Evolutionary conservation across 2,113 vertebrate genomes (phyloP), one percentile per base, ranked within the genome.

Genomic region (Athene noctua): DNA sequence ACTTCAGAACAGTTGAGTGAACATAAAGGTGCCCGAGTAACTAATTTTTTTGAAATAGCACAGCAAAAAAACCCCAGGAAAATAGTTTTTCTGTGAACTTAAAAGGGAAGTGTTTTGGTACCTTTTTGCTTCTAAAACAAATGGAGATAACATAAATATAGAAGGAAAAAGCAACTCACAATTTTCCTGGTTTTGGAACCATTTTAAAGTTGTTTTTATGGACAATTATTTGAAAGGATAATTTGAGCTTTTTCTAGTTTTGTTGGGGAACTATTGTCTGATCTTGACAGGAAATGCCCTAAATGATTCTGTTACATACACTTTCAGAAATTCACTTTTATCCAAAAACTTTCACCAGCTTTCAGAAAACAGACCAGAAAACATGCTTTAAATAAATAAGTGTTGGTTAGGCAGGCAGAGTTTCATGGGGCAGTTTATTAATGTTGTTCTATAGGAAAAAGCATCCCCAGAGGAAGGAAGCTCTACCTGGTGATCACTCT

Each of bases 1-100:
- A 40, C 36, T 26, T 6, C 57, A 3, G 0, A 7, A 15, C 11
- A 1, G 4, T 4, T 13, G 7, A 14, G 4, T 3, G 40, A 13
- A 15, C 3, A 38, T 1, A 13, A 40, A 67, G 23, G 57, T 32
- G 15, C 20, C 18, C 12, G 32, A 27, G 8, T 22, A 30, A 26
- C 6, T 10, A 3, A 2, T 26, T 19, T 61, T 44, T 11, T 30
- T 36, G 2, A 15, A 34, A 36, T 13, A 44, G 3, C 4, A 58
- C 46, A 70, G 23, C 7, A 47, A 49, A 57, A 42, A 52, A 36
- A 46, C 73, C 27, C 25, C 10, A 38, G 25, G 21, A 25, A 38
- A 72, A 67, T 20, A 8, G 3, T 34, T 73, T 67, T 49, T 16
- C 15, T 71, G 13, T 26, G 16, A 61, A 40, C 19, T 67, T 19